A percentile compares a stretch with the other conserved stretches of the same genome.
These are phyloP conservation scores for Gymnodraco acuticeps DNA, from an alignment of 2,797 vertebrate genomes.

Conservation along the genomic window DNA sequence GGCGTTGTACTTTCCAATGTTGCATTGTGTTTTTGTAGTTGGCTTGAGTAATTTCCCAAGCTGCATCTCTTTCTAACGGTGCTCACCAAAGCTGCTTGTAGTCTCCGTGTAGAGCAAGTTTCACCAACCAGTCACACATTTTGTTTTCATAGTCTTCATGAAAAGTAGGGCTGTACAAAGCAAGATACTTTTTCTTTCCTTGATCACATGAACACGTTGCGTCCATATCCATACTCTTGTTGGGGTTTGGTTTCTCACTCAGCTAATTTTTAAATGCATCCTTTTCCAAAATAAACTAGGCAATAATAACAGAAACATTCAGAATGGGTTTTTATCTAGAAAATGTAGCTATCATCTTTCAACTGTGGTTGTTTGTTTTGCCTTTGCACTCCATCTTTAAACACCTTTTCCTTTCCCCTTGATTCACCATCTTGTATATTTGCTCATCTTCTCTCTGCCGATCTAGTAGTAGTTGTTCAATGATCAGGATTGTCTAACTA, in stretches of 20 bases:
- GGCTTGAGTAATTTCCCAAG: slow-evolving; percentile 47
- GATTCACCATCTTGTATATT: slow-evolving; percentile 79
- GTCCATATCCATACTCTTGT: slow-evolving; percentile 16
- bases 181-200: slow-evolving; percentile 63
- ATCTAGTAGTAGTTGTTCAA: slow-evolving; percentile 83
- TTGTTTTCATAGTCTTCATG: slow-evolving; percentile 50
- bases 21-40: slow-evolving; percentile 55
- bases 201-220: slow-evolving; percentile 43
- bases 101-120: slow-evolving; percentile 45
- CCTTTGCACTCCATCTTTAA: slow-evolving; percentile 22
- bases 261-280: slow-evolving; percentile 27
- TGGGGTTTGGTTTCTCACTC: slow-evolving; percentile 35
- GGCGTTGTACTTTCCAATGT: slow-evolving; percentile 50
- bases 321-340: slow-evolving; percentile 51
- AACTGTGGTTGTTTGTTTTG: slow-evolving; percentile 26
- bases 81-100: slow-evolving; percentile 80
- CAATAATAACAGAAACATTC: slow-evolving; percentile 79
- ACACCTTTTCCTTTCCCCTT: slow-evolving; percentile 8
- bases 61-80: slow-evolving; percentile 71
- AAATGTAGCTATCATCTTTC: slow-evolving; percentile 71
- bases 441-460: slow-evolving; percentile 69
- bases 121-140: slow-evolving; percentile 17
- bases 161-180: slow-evolving; percentile 75
- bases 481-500: slow-evolving; percentile 85
- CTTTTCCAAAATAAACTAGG: slow-evolving; percentile 62